Percentiles rank a stretch among this genome's conserved stretches.
phyloP scores from a whole-genome alignment of 2,113 vertebrate species.

The Lophotis ruficrista region DNA sequence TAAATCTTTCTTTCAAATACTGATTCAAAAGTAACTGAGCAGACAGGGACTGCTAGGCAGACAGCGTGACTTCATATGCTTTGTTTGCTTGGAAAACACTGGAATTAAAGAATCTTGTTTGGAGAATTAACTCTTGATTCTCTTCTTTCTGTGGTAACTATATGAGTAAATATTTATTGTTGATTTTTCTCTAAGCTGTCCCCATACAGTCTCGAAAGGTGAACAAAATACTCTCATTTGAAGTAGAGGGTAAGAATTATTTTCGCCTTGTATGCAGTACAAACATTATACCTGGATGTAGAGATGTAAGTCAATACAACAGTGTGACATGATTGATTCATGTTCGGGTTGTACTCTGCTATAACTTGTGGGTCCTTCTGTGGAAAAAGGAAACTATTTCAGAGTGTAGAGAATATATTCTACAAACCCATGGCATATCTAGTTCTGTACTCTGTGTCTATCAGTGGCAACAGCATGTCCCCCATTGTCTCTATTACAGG shows the following conservation, averaged over 20 bases:
- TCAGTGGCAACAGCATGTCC: not conserved
- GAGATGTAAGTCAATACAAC: not conserved
- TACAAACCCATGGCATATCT: accelerated
- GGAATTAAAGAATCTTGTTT: not conserved
- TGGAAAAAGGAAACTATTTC: not conserved
- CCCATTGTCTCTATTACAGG: not conserved
- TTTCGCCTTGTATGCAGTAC: not conserved
- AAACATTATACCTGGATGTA: not conserved
- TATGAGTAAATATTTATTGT: not conserved
- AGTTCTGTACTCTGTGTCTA: not conserved
- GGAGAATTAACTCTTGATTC: not conserved
- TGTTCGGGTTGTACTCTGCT: not conserved
- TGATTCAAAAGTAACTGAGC: not conserved
- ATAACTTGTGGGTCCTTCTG: not conserved
- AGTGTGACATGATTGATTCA: not conserved
- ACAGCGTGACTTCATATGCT: not conserved
- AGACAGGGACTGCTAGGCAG: not conserved
- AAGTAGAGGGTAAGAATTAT: not conserved
- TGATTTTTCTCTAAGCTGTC: not conserved
- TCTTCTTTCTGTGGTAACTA: not conserved
- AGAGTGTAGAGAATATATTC: not conserved
- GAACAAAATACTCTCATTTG: not conserved
- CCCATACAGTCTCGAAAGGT: not conserved
- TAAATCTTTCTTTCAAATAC: not conserved
- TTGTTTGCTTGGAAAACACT: not conserved